Conservation (phyloP, 2,797 vertebrate species). For the Sitta carolinensis region DNA sequence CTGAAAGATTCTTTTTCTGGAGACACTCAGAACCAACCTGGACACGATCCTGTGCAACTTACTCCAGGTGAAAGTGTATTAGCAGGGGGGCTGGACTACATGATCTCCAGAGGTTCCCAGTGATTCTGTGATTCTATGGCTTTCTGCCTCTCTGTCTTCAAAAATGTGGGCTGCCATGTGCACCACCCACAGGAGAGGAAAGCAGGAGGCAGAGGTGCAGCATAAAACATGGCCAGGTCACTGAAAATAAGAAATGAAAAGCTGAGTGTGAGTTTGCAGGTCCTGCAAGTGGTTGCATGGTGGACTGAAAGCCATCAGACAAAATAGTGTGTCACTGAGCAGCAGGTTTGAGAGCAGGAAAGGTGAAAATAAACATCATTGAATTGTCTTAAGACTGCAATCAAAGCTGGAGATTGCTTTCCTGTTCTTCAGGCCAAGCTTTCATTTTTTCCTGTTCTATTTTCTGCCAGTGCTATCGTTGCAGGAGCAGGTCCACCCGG, state of each 20-base stretch:
- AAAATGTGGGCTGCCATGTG: neutral
- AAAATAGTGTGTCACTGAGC: neutral
- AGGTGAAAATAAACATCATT: neutral
- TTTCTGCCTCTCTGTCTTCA: neutral
- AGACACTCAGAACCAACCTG: neutral
- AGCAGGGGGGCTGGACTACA: neutral
- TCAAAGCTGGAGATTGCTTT: neutral
- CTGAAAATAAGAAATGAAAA: neutral
- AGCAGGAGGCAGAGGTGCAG: neutral
- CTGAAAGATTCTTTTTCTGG: neutral
- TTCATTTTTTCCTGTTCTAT: rapidly evolving
- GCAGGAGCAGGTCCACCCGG: neutral
- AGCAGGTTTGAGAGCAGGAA: neutral
- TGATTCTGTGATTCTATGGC: neutral
- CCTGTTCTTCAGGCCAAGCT: neutral
- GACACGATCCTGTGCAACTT: neutral
- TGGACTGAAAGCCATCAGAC: neutral
- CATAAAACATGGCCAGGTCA: neutral
- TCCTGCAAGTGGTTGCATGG: neutral
- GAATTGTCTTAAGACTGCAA: neutral
- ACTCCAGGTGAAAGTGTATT: neutral
- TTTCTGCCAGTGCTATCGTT: neutral
- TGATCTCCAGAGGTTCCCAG: neutral
- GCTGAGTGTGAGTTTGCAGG: neutral
- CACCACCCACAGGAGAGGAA: neutral